Evolutionary conservation across 2,797 vertebrate species (phyloP).

Genomic region (Momotus momota): DNA sequence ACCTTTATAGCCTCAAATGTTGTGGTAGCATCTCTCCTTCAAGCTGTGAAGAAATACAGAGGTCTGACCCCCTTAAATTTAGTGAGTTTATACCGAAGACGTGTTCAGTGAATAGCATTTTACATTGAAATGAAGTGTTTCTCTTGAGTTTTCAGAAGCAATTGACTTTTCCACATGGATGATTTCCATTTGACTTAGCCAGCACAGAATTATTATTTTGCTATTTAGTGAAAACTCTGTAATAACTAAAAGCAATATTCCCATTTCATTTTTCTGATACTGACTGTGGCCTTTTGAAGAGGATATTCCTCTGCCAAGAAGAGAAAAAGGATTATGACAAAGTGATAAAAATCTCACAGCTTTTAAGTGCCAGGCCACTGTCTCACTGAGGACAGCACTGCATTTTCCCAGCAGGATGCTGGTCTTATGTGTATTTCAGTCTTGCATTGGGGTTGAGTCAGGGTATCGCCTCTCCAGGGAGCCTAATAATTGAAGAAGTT

Average conservation of each 20-base stretch:
- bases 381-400: not conserved
- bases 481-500: slow-evolving; percentile 39
- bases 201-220: not conserved
- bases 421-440: not conserved
- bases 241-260: not conserved
- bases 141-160: not conserved
- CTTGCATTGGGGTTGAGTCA: slow-evolving; percentile 13
- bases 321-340: not conserved
- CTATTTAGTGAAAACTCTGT: not conserved
- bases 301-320: not conserved
- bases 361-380: not conserved
- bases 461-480: not conserved
- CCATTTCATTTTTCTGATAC: not conserved
- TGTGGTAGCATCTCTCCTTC: not conserved
- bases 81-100: not conserved
- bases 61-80: not conserved
- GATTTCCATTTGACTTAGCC: not conserved
- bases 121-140: not conserved
- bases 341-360: not conserved
- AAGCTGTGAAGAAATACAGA: not conserved
- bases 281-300: not conserved
- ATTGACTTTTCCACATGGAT: not conserved
- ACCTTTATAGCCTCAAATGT: not conserved
- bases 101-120: not conserved
- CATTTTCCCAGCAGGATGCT: not conserved